Conservation (phyloP, 2,888 invertebrate species). For the Mimumesa dahlbomi region DNA sequence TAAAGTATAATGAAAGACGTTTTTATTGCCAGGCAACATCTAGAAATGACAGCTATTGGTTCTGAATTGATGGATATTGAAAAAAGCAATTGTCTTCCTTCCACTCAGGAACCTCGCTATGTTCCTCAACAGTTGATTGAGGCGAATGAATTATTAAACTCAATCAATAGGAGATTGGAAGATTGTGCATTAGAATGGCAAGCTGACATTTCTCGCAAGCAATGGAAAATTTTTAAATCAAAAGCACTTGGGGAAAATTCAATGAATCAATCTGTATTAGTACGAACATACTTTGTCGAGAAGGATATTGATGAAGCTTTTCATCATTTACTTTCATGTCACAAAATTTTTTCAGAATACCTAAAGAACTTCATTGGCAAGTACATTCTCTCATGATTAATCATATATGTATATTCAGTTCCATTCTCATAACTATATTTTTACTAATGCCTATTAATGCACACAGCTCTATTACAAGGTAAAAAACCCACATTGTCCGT, state of each 20-base stretch:
- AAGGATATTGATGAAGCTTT: slow-evolving; percentile 70
- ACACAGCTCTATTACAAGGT: slow-evolving; percentile 28
- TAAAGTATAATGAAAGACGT: not conserved
- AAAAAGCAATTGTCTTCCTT: not conserved
- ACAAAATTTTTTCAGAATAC: slow-evolving; percentile 66
- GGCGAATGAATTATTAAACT: slow-evolving; percentile 62
- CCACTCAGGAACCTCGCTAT: slow-evolving; percentile 5
- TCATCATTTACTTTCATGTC: slow-evolving; percentile 61
- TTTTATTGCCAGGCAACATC: slow-evolving; percentile 1
- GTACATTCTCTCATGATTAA: slow-evolving; percentile 10
- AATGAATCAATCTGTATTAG: slow-evolving; percentile 68
- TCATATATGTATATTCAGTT: not conserved
- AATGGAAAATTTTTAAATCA: slow-evolving; percentile 69
- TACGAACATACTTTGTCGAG: slow-evolving; percentile 71
- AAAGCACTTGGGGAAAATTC: slow-evolving; percentile 34
- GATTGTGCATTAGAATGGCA: slow-evolving; percentile 73
- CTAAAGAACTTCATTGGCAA: slow-evolving; percentile 69
- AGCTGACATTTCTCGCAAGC: slow-evolving; percentile 68
- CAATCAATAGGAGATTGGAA: slow-evolving; percentile 67
- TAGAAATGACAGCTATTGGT: slow-evolving; percentile 29
- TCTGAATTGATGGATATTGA: slow-evolving; percentile 4
- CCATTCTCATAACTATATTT: not conserved
- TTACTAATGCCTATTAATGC: not conserved
- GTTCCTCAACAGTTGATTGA: slow-evolving; percentile 55
- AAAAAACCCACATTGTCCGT: not conserved